Conservation (phyloP, 2,113 vertebrate genomes). For the Mustela nigripes region DNA sequence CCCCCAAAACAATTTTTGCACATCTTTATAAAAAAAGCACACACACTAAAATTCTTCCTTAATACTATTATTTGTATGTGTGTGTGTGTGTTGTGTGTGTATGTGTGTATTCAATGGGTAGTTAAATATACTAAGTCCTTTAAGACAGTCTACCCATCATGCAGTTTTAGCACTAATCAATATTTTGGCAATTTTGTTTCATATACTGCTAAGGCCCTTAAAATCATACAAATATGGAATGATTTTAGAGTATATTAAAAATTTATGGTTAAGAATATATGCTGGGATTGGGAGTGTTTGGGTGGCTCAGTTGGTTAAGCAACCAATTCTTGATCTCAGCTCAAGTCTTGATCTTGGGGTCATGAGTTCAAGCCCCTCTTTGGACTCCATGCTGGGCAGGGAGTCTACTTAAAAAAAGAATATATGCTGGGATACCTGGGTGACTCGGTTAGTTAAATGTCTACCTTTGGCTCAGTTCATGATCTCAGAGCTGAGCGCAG, state of each 20-base stretch:
- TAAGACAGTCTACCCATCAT: background rate
- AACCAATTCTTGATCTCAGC: background rate
- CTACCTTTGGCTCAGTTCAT: background rate
- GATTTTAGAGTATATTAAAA: background rate
- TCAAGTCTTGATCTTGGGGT: background rate
- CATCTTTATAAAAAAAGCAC: conserved; percentile 18
- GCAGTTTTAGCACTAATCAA: background rate
- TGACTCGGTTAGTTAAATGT: background rate
- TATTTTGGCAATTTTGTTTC: conserved; percentile 31
- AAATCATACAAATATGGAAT: background rate
- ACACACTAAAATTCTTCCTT: background rate
- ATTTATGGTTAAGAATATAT: background rate
- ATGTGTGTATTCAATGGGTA: background rate
- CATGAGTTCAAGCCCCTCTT: background rate
- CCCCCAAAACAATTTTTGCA: background rate
- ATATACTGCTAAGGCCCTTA: background rate
- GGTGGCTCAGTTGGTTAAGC: background rate
- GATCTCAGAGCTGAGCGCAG: background rate
- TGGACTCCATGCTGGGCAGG: background rate
- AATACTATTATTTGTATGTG: background rate
- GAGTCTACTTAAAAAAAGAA: background rate
- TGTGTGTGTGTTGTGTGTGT: background rate
- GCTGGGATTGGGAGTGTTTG: background rate
- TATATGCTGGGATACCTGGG: background rate
- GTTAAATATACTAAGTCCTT: background rate